Evolutionary conservation across 2,113 vertebrate genomes (phyloP), one percentile per base, ranked within the genome.

Genomic region (Dendrocopos noguchii): DNA sequence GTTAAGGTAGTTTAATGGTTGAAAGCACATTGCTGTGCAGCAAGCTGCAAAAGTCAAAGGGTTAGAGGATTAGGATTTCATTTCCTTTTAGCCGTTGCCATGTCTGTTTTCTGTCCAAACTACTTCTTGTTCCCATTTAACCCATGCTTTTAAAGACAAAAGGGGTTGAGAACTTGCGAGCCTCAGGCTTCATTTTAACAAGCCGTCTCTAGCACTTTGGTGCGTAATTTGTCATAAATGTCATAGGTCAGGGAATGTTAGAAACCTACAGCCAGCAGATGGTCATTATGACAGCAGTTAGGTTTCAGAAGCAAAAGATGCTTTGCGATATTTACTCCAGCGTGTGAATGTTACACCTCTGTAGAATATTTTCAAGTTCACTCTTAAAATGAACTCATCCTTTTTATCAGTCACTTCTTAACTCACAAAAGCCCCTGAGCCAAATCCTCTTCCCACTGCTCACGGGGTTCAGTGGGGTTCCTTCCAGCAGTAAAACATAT

Each of bases 191-290:
- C 97, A 97, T 98, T 99, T 98, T 98, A 98, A 98, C 98, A 98
- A 98, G 97, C 97, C 92, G 87, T 98, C 97, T 95, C 98, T 97
- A 98, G 97, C 97, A 98, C 97, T 98, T 98, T 98, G 96, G 97
- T 97, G 97, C 84, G 90, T 98, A 98, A 98, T 98, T 98, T 98
- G 98, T 98, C 98, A 98, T 98, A 98, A 98, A 98, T 98, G 98
- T 98, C 98, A 98, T 94, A 98, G 98, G 97, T 98, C 98, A 98
- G 95, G 90, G 95, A 97, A 97, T 97, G 97, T 95, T 97, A 93
- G 64, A 97, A 98, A 98, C 96, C 97, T 97, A 96, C 97, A 97
- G 93, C 93, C 96, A 97, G 97, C 98, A 98, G 98, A 98, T 98
- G 98, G 98, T 98, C 98, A 97, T 98, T 98, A 98, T 97, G 97